Evolutionary conservation across 53 echinoderm and acorn worm species (phyloP), one percentile per base, ranked within the genome.

Genomic region (Echinometra lucunter): DNA sequence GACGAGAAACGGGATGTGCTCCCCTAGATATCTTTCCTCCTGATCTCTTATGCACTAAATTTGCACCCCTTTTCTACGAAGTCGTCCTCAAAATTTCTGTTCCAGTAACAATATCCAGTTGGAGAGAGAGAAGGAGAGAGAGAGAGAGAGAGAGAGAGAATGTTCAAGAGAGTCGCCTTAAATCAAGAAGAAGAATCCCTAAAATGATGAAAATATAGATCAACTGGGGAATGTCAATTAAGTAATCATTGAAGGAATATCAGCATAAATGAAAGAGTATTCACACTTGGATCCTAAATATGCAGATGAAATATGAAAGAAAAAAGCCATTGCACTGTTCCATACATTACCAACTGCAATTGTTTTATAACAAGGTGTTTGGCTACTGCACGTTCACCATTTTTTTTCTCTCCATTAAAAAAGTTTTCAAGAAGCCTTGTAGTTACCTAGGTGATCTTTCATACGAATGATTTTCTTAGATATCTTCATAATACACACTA

Each of bases 11-110:
- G 49, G 58, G 89, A 89, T 60, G 38, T 60, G 37, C 44, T 60
- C 63, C 60, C 37, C n/a, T n/a, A n/a, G n/a, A n/a, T 89, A 89
- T 89, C 57, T 60, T 60, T 57, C 60, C 57, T 37, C 60, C 21
- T 58, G 89, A 89, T 89, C 89, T 57, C 21, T 13, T 58, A 7
- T 57, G 89, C 89, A 57, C 89, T 38, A 89, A 23, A 89, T 32
- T 34, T 89, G 89, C 89, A 38, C 89, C 89, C 58, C 17, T 58
- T 89, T 89, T 89, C 89, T 89, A 9, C 57, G 89, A 89, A 89
- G 47, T 45, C 49, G 85, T 49, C 49, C 49, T 85, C 42, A 78
- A 85, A 2, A 85, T 89, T 89, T 6, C 58, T 58, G 58, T 21
- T 30, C 63, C 21, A 58, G 56, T 88, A 83, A 47, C 83, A 44